Conservation (phyloP, 2,113 vertebrate species). For the Aspidoscelis tigris region DNA sequence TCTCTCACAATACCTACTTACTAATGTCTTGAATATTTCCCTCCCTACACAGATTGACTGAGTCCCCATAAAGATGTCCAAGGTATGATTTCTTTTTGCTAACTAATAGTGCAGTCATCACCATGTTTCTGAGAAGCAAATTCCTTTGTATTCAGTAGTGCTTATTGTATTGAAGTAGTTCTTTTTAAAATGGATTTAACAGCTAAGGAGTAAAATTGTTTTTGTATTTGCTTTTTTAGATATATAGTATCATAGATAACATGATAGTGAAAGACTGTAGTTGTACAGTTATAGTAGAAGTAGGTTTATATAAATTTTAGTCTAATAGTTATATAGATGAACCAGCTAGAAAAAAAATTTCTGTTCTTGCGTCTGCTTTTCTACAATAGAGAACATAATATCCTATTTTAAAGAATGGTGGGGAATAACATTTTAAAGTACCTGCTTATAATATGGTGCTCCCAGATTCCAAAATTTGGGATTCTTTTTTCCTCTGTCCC, state of each 20-base stretch:
- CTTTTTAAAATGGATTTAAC: no score
- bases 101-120: not conserved
- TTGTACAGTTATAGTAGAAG: not conserved
- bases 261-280: not conserved
- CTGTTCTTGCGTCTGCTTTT: not conserved
- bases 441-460: no score
- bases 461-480: no score
- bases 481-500: no score
- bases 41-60: constrained; percentile 61
- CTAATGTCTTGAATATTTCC: not conserved
- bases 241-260: no score
- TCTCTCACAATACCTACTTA: not conserved
- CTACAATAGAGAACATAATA: no score
- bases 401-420: no score
- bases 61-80: constrained; percentile 73
- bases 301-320: not conserved
- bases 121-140: no score
- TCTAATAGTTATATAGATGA: not conserved
- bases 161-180: no score
- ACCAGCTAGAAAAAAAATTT: not conserved
- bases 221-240: no score
- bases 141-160: not conserved
- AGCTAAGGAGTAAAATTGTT: no score
- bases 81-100: constrained; percentile 70
- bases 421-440: no score